phyloP scores from a whole-genome alignment of 1,140 invertebrate species.

The Tribolium madens region DNA sequence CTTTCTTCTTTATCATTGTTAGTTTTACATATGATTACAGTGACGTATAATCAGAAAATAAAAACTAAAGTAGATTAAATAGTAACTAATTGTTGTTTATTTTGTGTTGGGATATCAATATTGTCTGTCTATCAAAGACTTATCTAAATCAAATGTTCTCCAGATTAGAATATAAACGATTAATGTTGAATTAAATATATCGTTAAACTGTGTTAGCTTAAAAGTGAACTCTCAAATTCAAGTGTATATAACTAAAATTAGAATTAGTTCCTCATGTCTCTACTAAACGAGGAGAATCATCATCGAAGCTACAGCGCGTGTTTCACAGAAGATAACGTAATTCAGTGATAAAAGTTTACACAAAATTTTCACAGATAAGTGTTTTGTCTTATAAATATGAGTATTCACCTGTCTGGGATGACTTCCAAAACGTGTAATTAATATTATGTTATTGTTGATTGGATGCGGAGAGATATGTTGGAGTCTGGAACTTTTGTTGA shows the following conservation, averaged over 20 bases:
- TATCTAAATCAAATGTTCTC: constrained; percentile 13
- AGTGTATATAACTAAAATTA: constrained; percentile 4
- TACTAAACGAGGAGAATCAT: background rate
- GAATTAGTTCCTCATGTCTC: background rate
- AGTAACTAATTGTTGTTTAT: constrained; percentile 3
- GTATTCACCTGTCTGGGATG: background rate
- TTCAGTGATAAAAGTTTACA: constrained; percentile 18
- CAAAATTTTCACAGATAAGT: constrained; percentile 14
- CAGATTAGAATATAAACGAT: background rate
- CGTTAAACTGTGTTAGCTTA: background rate
- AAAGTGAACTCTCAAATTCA: background rate
- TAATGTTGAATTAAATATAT: background rate
- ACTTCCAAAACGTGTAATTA: constrained; percentile 4
- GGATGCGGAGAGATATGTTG: background rate
- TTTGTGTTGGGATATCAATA: background rate
- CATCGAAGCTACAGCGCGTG: background rate
- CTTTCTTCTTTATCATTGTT: background rate
- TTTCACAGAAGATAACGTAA: constrained; percentile 18
- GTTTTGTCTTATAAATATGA: constrained; percentile 16
- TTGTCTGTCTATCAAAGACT: background rate
- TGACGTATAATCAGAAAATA: background rate
- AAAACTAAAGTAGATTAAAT: background rate
- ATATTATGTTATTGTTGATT: constrained; percentile 11
- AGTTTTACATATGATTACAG: background rate
- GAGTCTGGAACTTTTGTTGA: constrained; percentile 7